Evolutionary conservation across 2,113 vertebrate species (phyloP).

Genomic region (Ageneiosus marmoratus): DNA sequence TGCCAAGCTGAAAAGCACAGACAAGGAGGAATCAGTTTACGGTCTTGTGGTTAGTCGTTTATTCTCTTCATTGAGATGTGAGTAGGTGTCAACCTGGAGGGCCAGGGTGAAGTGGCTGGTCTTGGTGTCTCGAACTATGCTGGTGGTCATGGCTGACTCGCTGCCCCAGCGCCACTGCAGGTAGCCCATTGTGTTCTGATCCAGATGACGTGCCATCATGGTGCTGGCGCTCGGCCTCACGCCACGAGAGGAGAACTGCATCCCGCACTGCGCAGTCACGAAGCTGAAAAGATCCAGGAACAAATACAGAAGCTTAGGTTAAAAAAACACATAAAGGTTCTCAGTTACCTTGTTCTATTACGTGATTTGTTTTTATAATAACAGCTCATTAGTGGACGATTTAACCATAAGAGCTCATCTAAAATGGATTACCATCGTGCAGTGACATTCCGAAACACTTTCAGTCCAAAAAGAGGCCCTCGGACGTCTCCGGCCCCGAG

Average conservation of each 20-base stretch:
- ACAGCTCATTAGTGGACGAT: too few relatives aligned
- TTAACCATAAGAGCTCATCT: neutral
- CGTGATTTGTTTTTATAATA: neutral
- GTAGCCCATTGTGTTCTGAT: constrained; percentile 96
- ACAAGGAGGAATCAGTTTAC: neutral
- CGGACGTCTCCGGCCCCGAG: constrained; percentile 91
- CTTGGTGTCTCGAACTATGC: constrained; percentile 91
- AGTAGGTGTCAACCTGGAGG: constrained; percentile 78
- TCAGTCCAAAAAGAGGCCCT: constrained; percentile 90
- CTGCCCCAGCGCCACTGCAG: constrained; percentile 94
- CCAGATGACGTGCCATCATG: constrained; percentile 87
- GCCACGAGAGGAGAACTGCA: constrained; percentile 91
- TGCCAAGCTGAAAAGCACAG: constrained; percentile 79
- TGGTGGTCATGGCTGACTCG: constrained; percentile 95
- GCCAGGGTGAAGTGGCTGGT: constrained; percentile 90
- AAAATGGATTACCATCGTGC: constrained; percentile 77
- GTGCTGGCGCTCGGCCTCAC: constrained; percentile 86
- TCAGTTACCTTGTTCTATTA: neutral
- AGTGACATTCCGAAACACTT: constrained; percentile 92
- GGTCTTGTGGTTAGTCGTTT: neutral
- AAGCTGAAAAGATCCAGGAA: constrained; percentile 74
- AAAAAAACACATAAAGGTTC: neutral
- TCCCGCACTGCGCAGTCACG: constrained; percentile 86
- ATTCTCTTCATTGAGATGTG: neutral
- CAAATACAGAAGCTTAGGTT: neutral